Percentiles rank a stretch among this genome's conserved stretches.
phyloP scores from a whole-genome alignment of 2,888 invertebrate species.

The Agrenia bidenticulata region DNA sequence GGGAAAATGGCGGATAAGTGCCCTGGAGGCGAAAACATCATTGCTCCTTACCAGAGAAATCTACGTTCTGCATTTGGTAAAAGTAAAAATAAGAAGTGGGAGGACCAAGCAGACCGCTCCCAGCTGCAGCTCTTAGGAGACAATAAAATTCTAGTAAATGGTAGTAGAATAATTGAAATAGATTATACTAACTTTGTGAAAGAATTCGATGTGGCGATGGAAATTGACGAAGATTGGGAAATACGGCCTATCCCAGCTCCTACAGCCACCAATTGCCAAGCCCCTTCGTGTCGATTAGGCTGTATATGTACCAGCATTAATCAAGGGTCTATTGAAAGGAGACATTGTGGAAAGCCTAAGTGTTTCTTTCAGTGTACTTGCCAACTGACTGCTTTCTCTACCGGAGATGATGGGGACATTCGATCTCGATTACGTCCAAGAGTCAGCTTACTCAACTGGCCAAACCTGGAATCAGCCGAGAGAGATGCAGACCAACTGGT shows the following conservation, averaged over 20 bases:
- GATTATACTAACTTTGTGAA: conserved; percentile 42
- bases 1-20: too few relatives aligned
- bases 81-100: conserved; percentile 26
- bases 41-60: too few relatives aligned
- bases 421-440: conserved; percentile 44
- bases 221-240: conserved; percentile 29
- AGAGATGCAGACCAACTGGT: conserved; percentile 44
- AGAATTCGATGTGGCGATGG: conserved; percentile 41
- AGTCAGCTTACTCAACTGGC: conserved; percentile 49
- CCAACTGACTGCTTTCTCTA: conserved; percentile 28
- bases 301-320: conserved; percentile 41
- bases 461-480: conserved; percentile 34
- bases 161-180: conserved; percentile 26
- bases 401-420: conserved; percentile 43
- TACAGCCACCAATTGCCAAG: conserved; percentile 31
- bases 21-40: too few relatives aligned
- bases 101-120: conserved; percentile 37
- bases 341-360: conserved; percentile 42
- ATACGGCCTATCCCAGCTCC: conserved; percentile 20
- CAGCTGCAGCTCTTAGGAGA: conserved; percentile 34
- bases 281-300: conserved; percentile 40
- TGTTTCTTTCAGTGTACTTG: conserved; percentile 49
- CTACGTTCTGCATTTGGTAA: conserved; percentile 34
- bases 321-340: conserved; percentile 29
- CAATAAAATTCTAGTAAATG: conserved; percentile 32